phyloP scores from a whole-genome alignment of 2,113 vertebrate species.

The Chamaea fasciata region DNA sequence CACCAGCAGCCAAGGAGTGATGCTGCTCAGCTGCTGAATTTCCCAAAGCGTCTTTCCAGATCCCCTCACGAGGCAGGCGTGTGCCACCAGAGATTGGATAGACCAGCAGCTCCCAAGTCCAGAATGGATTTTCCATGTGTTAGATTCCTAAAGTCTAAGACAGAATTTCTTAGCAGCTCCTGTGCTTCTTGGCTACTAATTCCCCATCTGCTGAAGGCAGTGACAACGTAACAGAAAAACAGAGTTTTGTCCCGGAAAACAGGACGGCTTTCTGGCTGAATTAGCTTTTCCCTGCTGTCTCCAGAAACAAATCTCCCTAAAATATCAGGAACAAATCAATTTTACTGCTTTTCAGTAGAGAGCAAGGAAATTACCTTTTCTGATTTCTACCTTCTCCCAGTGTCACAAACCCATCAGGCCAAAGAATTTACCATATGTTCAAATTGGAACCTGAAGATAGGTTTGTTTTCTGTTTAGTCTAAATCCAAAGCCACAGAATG shows the following conservation, averaged over 20 bases:
- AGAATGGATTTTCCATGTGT: not conserved
- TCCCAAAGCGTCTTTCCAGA: not conserved
- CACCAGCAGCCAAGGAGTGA: not conserved
- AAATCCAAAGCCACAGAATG: not conserved
- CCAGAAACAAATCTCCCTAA: slow-evolving; percentile 12
- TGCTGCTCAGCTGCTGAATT: not conserved
- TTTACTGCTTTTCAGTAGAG: slow-evolving; percentile 5
- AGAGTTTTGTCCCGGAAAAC: not conserved
- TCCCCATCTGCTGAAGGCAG: not conserved
- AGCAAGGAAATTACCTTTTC: slow-evolving; percentile 27
- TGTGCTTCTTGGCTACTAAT: not conserved
- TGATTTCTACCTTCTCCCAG: not conserved
- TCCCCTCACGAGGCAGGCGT: not conserved
- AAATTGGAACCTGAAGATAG: not conserved
- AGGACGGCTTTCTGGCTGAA: not conserved
- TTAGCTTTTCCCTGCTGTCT: not conserved
- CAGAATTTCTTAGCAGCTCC: not conserved
- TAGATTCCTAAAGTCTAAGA: not conserved
- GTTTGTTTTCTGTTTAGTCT: slow-evolving; percentile 11
- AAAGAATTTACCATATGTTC: slow-evolving; percentile 36
- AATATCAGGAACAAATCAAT: slow-evolving; percentile 32
- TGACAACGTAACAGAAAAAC: not conserved
- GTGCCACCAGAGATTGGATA: not conserved
- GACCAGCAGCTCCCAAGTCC: not conserved
- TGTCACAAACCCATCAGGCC: slow-evolving; percentile 5